Conservation (phyloP, 2,888 invertebrate species). For the Luperina testacea region DNA sequence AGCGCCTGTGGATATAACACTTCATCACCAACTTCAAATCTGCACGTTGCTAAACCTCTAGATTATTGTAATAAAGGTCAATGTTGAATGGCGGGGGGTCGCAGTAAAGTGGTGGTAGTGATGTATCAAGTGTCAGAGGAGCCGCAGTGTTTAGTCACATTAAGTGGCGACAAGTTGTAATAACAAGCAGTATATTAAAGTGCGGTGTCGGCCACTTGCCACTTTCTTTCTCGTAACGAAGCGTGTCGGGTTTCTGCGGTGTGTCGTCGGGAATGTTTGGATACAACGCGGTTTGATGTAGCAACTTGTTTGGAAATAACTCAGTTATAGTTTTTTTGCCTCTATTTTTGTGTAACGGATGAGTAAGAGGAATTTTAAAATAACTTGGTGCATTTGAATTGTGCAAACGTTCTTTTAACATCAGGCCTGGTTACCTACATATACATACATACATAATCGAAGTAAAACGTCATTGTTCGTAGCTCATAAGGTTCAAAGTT, state of each 20-base stretch:
- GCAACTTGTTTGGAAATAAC: slow-evolving; percentile 39
- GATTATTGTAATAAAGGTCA: slow-evolving; percentile 42
- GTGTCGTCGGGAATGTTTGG: slow-evolving; percentile 31
- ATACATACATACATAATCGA: neutral
- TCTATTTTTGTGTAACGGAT: slow-evolving; percentile 4
- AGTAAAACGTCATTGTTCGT: neutral
- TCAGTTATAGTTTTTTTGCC: slow-evolving; percentile 10
- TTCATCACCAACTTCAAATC: slow-evolving; percentile 34
- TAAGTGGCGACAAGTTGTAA: slow-evolving; percentile 87
- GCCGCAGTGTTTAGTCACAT: slow-evolving; percentile 74
- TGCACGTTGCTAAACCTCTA: slow-evolving; percentile 34
- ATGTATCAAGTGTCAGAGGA: slow-evolving; percentile 81
- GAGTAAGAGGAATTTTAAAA: slow-evolving; percentile 13
- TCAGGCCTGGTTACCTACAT: neutral
- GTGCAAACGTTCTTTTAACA: slow-evolving; percentile 1
- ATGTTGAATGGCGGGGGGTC: slow-evolving; percentile 29
- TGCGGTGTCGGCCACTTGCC: slow-evolving; percentile 65
- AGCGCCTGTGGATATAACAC: slow-evolving; percentile 78
- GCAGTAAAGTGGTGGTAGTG: slow-evolving; percentile 28
- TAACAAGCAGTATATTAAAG: slow-evolving; percentile 84
- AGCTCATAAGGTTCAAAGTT: neutral
- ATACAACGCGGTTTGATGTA: slow-evolving; percentile 49
- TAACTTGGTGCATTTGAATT: slow-evolving; percentile 12
- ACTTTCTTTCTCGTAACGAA: slow-evolving; percentile 64
- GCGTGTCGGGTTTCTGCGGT: slow-evolving; percentile 71